Evolutionary conservation across 2,888 invertebrate genomes (phyloP).

Genomic region (Agrotis ipsilon): DNA sequence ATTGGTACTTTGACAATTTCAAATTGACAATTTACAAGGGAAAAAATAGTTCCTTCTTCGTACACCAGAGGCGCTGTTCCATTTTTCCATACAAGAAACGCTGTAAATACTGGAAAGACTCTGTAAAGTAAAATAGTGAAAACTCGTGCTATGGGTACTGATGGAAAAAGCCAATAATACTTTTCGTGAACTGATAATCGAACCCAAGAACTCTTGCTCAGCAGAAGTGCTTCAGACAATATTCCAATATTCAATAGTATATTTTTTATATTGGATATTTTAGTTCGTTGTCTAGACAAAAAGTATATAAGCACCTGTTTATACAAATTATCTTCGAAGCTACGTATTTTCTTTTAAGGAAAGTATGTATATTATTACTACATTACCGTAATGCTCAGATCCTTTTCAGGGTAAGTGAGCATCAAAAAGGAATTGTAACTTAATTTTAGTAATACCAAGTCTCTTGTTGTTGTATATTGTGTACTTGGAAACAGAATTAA

Average conservation of each 20-base stretch:
- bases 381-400: slow-evolving; percentile 20
- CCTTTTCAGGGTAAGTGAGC: slow-evolving; percentile 18
- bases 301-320: not conserved
- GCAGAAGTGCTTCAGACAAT: not conserved
- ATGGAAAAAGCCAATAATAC: not conserved
- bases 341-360: not conserved
- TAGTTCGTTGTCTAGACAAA: not conserved
- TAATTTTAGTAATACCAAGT: slow-evolving; percentile 6
- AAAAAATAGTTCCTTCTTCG: too few relatives aligned
- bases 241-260: not conserved
- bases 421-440: slow-evolving; percentile 11
- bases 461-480: slow-evolving; percentile 1
- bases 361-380: slow-evolving; percentile 9
- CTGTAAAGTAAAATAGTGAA: too few relatives aligned
- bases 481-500: not conserved
- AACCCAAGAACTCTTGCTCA: not conserved
- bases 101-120: too few relatives aligned
- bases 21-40: too few relatives aligned
- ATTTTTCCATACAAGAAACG: too few relatives aligned
- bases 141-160: too few relatives aligned
- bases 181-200: not conserved
- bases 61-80: too few relatives aligned
- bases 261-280: not conserved
- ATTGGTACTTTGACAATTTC: too few relatives aligned
- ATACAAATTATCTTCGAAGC: slow-evolving; percentile 3